phyloP scores from a whole-genome alignment of 2,797 vertebrate genomes.

The Crenuchus spilurus region DNA sequence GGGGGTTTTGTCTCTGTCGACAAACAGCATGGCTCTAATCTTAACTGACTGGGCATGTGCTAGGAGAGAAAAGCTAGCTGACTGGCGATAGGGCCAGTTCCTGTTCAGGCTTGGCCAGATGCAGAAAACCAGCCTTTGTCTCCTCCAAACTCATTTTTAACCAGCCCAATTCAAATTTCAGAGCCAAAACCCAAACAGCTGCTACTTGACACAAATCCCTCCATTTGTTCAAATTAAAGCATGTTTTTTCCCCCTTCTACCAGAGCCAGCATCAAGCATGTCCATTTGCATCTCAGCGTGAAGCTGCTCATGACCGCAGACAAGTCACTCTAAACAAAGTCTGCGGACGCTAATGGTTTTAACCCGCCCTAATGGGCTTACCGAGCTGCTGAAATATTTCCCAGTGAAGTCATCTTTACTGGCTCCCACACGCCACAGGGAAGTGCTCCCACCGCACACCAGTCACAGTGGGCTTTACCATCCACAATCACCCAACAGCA shows the following conservation, averaged over 20 bases:
- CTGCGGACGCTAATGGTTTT: slow-evolving; percentile 53
- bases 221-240: slow-evolving; percentile 62
- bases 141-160: slow-evolving; percentile 41
- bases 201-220: slow-evolving; percentile 56
- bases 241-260: slow-evolving; percentile 31
- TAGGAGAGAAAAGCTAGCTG: slow-evolving; percentile 14
- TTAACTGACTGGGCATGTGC: slow-evolving; percentile 46
- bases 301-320: slow-evolving; percentile 43
- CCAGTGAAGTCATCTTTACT: slow-evolving; percentile 30
- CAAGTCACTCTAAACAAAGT: slow-evolving; percentile 51
- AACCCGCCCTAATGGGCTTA: slow-evolving; percentile 52
- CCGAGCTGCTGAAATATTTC: slow-evolving; percentile 51
- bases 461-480: slow-evolving; percentile 31
- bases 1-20: slow-evolving; percentile 28
- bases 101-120: slow-evolving; percentile 37
- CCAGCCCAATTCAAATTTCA: slow-evolving; percentile 45
- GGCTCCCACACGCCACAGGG: slow-evolving; percentile 30
- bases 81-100: slow-evolving; percentile 23
- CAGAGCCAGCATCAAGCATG: slow-evolving; percentile 46
- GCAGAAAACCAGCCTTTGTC: slow-evolving; percentile 8
- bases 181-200: slow-evolving; percentile 50
- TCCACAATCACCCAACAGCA: slow-evolving; percentile 29
- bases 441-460: slow-evolving; percentile 27
- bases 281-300: slow-evolving; percentile 54
- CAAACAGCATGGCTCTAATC: slow-evolving; percentile 38